Percentiles rank a stretch among this genome's conserved stretches.
Conservation (phyloP, 2,888 invertebrate genomes). For the Drosophila anceps region DNA sequence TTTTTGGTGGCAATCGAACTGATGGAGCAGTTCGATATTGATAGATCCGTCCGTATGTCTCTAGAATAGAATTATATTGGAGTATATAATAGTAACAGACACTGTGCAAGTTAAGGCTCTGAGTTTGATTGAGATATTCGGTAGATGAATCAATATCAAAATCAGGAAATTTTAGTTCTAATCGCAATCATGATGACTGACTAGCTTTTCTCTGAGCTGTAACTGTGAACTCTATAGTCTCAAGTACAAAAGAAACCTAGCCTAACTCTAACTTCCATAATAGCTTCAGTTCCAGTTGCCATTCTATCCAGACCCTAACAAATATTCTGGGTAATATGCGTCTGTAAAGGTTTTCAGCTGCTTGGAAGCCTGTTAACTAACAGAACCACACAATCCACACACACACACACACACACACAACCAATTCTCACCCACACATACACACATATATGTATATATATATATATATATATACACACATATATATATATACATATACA, state of each 20-base stretch:
- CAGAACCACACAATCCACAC: constrained; percentile 8
- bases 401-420: neutral
- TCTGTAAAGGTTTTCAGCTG: constrained; percentile 18
- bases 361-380: neutral
- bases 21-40: neutral
- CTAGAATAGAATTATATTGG: neutral
- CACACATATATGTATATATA: neutral
- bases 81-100: neutral
- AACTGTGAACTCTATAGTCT: neutral
- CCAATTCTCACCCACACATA: neutral
- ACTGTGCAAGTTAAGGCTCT: neutral
- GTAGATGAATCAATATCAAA: neutral
- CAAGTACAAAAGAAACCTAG: neutral
- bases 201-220: neutral
- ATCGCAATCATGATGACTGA: neutral
- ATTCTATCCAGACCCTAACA: neutral
- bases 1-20: neutral
- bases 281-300: neutral
- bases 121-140: neutral
- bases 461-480: neutral
- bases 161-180: neutral
- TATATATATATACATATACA: neutral
- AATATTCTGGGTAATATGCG: neutral
- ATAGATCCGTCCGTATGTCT: neutral
- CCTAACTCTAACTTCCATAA: neutral